Evolutionary conservation across 2,797 vertebrate species (phyloP).

Genomic region (Apodemus agrarius): DNA sequence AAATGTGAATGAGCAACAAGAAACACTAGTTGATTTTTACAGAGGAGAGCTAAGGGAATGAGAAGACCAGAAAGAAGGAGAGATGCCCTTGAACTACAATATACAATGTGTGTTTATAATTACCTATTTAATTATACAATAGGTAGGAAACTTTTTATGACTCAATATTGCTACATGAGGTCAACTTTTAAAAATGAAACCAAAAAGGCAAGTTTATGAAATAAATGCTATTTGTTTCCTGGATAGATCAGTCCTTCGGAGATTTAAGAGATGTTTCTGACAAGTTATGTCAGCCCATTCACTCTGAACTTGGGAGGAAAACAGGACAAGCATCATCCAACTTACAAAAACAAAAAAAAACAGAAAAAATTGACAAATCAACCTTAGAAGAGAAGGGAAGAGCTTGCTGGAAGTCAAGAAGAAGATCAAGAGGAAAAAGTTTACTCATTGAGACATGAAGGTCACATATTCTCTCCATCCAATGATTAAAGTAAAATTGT

Average conservation of each 20-base stretch:
- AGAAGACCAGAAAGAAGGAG: background rate
- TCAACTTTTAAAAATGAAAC: background rate
- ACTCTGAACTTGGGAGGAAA: background rate
- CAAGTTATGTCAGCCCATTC: slow-evolving; percentile 29
- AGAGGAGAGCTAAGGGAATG: background rate
- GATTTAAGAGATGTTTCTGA: slow-evolving; percentile 15
- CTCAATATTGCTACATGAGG: background rate
- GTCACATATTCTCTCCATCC: background rate
- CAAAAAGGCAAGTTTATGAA: background rate
- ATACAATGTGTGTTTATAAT: background rate
- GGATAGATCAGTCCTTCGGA: slow-evolving; percentile 40
- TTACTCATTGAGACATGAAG: slow-evolving; percentile 25
- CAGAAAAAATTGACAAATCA: slow-evolving; percentile 9
- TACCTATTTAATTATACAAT: background rate
- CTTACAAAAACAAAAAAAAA: slow-evolving; percentile 34
- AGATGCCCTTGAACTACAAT: background rate
- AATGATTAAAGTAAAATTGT: slow-evolving; percentile 54
- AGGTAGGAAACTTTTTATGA: slow-evolving; percentile 5
- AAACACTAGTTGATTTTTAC: background rate
- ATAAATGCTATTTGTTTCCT: slow-evolving; percentile 37
- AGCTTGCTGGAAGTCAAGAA: background rate
- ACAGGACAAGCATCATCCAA: background rate
- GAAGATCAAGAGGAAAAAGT: background rate
- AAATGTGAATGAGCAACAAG: slow-evolving; percentile 13
- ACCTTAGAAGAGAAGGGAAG: background rate